Base-by-base conservation (phyloP, 2,888 invertebrate genomes). In the Drosophila kuntzei region DNA sequence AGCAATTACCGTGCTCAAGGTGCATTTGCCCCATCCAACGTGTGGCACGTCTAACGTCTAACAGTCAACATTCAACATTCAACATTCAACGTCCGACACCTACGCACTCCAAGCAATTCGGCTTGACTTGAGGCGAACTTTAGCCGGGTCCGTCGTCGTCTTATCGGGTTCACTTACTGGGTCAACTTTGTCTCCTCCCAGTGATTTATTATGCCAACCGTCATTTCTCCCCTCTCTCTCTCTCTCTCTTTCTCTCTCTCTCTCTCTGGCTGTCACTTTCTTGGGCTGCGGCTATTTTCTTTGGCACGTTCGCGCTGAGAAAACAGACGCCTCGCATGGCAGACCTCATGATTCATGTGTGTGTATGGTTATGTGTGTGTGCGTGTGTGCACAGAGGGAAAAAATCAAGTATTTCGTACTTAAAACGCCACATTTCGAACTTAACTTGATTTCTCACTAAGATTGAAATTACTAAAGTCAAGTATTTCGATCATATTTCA, bases 1-100 rank as follows among this genome's bases (percentile, higher is more conserved):
- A 70, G 81, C 82, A 82, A 84, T 82, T 84, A 84, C 78, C 78
- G 62, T 63, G 64, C 78, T 76, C 46, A 76, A 72, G 76, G 64
- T 76, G 76, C 72, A 76, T 44, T 72, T 70, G 57, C 44, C 41
- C 37, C 29, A 3, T 12, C 7, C 27, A 14, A 25, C 2, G 5
- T 27, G 5, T 37, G 36, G n/a, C 22, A 29, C 27, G n/a, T n/a
- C 12, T 25, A 11, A 11, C 20, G 12, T 20, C 12, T n/a, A 22
- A 22, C 25, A 9, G 9, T n/a, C 25, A 18, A 34, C 46, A 11
- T 3, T 25, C 18, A 50, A 25, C 1, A 29, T n/a, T 14, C 29
- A 16, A 8, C 55, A 22, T 27, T 27, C 44, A 43, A 27, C 20
- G 20, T 58, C 32, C 63, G 37, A 54, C 69, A 74, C 68, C 71